These are phyloP conservation scores for Lacanobia wlatinum DNA, from an alignment of 2,888 invertebrate species.

Conservation along the genomic window DNA sequence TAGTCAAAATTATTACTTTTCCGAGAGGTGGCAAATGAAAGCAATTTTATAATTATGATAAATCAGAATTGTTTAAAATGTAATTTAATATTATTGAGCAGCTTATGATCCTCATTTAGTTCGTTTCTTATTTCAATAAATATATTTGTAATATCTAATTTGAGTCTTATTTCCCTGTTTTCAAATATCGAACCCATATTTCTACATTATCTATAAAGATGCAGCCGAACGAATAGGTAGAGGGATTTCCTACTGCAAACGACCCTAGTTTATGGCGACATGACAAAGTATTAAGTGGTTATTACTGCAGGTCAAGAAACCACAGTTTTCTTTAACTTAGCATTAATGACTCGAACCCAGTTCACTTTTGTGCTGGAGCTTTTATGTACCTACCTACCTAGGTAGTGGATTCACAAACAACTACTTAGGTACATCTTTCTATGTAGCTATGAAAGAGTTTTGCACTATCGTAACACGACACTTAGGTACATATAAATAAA, in stretches of 20 bases:
- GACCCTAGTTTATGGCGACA: not conserved
- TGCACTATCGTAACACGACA: too few species aligned
- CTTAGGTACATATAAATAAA: too few species aligned
- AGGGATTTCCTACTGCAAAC: not conserved
- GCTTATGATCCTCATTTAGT: constrained; percentile 86
- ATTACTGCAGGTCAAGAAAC: not conserved
- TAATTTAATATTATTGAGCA: constrained; percentile 81
- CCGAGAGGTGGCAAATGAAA: constrained; percentile 77
- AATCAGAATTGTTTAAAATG: constrained; percentile 72
- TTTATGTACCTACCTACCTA: too few species aligned
- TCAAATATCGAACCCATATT: not conserved
- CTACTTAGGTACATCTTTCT: too few species aligned
- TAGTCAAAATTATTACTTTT: constrained; percentile 87
- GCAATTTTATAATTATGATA: constrained; percentile 57
- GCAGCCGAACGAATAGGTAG: not conserved
- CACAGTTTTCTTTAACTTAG: not conserved
- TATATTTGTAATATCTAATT: constrained; percentile 89
- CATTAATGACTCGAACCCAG: not conserved
- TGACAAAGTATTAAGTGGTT: not conserved
- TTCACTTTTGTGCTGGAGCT: too few species aligned
- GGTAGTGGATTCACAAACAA: too few species aligned
- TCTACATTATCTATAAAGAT: not conserved
- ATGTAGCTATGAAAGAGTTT: too few species aligned
- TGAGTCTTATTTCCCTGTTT: constrained; percentile 70
- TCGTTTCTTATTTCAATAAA: constrained; percentile 89